phyloP scores from a whole-genome alignment of 2,797 vertebrate genomes.

The Hafferia zeledoni region DNA sequence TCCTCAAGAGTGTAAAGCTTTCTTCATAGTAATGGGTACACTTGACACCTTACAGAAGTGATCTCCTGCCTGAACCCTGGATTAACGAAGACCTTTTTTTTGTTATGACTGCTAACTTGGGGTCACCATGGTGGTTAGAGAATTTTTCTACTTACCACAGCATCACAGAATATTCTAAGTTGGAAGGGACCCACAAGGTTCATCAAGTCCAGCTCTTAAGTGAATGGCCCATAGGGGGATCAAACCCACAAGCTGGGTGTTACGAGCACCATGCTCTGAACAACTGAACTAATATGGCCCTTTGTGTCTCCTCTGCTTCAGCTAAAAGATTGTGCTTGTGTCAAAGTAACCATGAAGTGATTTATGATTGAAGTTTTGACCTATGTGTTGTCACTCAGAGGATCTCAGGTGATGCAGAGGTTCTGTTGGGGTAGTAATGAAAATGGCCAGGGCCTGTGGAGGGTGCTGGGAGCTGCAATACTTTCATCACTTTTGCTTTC shows the following conservation, averaged over 20 bases:
- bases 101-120: neutral
- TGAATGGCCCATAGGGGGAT: neutral
- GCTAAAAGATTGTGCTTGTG: neutral
- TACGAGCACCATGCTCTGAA: neutral
- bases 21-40: neutral
- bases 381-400: neutral
- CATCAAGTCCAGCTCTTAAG: neutral
- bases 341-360: neutral
- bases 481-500: neutral
- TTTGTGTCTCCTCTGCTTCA: neutral
- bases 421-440: neutral
- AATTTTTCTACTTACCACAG: neutral
- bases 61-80: neutral
- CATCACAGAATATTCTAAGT: neutral
- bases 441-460: no score
- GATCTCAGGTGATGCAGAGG: neutral
- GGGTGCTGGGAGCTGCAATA: neutral
- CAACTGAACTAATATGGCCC: neutral
- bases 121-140: neutral
- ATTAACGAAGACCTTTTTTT: neutral
- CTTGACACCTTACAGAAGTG: neutral
- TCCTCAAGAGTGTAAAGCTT: neutral
- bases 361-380: neutral
- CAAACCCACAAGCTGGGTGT: neutral
- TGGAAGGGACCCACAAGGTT: neutral